phyloP scores from a whole-genome alignment of 2,797 vertebrate genomes.

The Chelon auratus region DNA sequence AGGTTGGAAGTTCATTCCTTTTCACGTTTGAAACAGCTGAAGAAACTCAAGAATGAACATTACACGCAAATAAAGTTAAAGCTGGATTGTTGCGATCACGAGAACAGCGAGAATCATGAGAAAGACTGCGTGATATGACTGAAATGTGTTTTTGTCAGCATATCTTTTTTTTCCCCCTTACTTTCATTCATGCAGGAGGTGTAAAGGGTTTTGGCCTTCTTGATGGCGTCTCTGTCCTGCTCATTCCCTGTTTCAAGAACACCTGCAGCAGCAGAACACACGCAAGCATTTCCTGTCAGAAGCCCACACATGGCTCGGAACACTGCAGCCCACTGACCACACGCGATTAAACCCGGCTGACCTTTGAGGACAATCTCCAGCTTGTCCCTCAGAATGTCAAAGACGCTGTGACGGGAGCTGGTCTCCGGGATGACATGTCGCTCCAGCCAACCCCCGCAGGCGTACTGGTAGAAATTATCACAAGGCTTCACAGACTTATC shows the following conservation, averaged over 20 bases:
- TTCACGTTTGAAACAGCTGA: background rate
- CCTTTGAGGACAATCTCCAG: slow-evolving; percentile 97
- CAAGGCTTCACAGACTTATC: slow-evolving; percentile 89
- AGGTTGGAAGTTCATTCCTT: background rate
- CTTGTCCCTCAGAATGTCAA: slow-evolving; percentile 94
- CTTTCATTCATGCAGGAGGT: slow-evolving; percentile 97
- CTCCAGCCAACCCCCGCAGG: slow-evolving; percentile 95
- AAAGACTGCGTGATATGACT: background rate
- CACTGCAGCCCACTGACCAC: slow-evolving; percentile 48
- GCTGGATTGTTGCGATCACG: background rate
- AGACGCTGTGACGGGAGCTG: slow-evolving; percentile 94
- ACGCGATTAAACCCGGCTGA: slow-evolving; percentile 67
- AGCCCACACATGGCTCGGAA: slow-evolving; percentile 24
- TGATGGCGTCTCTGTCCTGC: slow-evolving; percentile 90
- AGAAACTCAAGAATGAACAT: background rate
- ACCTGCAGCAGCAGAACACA: slow-evolving; percentile 81
- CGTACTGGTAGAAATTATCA: slow-evolving; percentile 95
- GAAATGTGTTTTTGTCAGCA: background rate
- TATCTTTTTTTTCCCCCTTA: slow-evolving; percentile 66
- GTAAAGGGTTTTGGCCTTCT: slow-evolving; percentile 93
- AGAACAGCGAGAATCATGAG: background rate
- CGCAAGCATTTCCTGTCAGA: slow-evolving; percentile 35
- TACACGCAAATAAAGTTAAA: no score
- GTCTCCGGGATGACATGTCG: slow-evolving; percentile 94
- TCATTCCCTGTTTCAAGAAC: slow-evolving; percentile 87